Evolutionary conservation across 2,888 invertebrate genomes (phyloP).

Genomic region (Xylocampa areola): DNA sequence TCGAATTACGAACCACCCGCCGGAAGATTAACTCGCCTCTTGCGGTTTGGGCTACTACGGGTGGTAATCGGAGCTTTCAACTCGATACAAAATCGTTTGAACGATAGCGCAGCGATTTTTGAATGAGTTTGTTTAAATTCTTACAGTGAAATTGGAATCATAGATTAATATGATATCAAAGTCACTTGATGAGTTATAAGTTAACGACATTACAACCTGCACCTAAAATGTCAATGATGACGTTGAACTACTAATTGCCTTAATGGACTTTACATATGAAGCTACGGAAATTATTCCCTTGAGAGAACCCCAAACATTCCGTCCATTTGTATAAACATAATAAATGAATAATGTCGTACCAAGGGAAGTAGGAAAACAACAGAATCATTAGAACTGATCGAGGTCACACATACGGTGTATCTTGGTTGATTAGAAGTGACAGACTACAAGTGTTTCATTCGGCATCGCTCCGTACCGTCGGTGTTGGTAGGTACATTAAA

Average conservation of each 20-base stretch:
- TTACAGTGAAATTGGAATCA: not conserved
- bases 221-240: not conserved
- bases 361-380: not conserved
- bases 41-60: slow-evolving; percentile 59
- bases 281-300: not conserved
- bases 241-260: not conserved
- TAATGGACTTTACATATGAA: not conserved
- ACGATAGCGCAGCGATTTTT: slow-evolving; percentile 20
- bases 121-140: slow-evolving; percentile 19
- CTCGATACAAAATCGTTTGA: slow-evolving; percentile 37
- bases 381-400: not conserved
- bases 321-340: not conserved
- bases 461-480: slow-evolving; percentile 9
- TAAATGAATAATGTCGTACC: not conserved
- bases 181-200: not conserved
- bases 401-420: slow-evolving; percentile 3
- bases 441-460: slow-evolving; percentile 26
- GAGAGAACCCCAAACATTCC: not conserved
- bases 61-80: slow-evolving; percentile 21
- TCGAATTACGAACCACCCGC: slow-evolving; percentile 74
- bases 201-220: not conserved
- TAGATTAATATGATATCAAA: too few relatives aligned
- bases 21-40: slow-evolving; percentile 68
- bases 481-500: slow-evolving; percentile 2
- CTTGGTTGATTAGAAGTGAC: slow-evolving; percentile 30